A percentile compares a stretch with the other conserved stretches of the same genome.
phyloP scores from a whole-genome alignment of 2,888 invertebrate genomes.

The Drosophila greeni region DNA sequence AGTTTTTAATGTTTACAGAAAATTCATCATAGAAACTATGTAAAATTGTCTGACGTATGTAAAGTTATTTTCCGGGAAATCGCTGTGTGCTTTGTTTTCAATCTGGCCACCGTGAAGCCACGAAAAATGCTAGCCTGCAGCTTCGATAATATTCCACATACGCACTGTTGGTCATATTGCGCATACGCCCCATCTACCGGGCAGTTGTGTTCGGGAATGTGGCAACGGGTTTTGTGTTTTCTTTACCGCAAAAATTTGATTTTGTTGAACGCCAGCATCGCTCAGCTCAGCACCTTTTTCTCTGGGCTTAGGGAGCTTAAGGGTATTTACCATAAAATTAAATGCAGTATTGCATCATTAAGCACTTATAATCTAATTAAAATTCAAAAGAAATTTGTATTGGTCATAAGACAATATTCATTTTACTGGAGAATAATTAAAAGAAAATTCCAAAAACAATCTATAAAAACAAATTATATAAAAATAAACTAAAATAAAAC shows the following conservation, averaged over 20 bases:
- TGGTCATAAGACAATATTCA: too few relatives aligned
- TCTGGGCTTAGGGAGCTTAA: neutral
- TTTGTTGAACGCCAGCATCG: neutral
- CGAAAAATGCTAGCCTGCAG: neutral
- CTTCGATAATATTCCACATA: slow-evolving; percentile 13
- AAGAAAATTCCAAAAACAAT: too few relatives aligned
- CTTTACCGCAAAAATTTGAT: slow-evolving; percentile 4
- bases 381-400: too few relatives aligned
- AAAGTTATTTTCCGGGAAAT: neutral
- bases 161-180: slow-evolving; percentile 17
- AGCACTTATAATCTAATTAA: too few relatives aligned
- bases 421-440: too few relatives aligned
- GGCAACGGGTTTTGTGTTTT: neutral
- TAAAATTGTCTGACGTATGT: slow-evolving; percentile 1
- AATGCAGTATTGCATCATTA: too few relatives aligned
- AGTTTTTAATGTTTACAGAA: slow-evolving; percentile 2
- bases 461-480: too few relatives aligned
- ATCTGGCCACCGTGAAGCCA: slow-evolving; percentile 13
- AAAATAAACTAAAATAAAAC: too few relatives aligned
- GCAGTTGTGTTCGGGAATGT: neutral
- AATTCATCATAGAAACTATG: slow-evolving; percentile 5
- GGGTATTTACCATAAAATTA: too few relatives aligned
- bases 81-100: slow-evolving; percentile 11
- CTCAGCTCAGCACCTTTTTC: neutral
- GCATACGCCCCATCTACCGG: slow-evolving; percentile 22